Percentiles rank a stretch among this genome's conserved stretches.
phyloP scores from a whole-genome alignment of 2,888 invertebrate species.

The Cataglyphis altisquamis region DNA sequence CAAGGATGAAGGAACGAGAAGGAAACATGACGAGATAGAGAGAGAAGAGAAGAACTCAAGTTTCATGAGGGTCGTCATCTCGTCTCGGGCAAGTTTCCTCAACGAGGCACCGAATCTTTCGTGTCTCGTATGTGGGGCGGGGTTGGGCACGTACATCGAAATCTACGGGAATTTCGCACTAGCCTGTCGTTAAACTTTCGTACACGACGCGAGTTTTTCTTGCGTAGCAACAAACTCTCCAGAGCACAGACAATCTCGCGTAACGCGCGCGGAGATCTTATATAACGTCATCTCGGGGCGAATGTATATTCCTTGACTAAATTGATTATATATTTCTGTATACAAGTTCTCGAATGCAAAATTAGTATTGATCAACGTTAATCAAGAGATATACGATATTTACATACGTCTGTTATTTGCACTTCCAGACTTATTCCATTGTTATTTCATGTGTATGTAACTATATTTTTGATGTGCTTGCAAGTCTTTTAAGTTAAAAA shows the following conservation, averaged over 20 bases:
- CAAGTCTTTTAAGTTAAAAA: not conserved
- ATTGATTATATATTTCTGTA: not conserved
- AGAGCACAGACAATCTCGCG: slow-evolving; percentile 29
- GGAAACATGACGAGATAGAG: slow-evolving; percentile 42
- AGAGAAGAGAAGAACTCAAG: slow-evolving; percentile 60
- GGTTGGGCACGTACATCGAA: not conserved
- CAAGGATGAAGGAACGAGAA: slow-evolving; percentile 30
- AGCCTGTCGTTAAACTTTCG: slow-evolving; percentile 52
- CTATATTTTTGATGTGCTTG: not conserved
- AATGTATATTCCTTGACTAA: slow-evolving; percentile 3
- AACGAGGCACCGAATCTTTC: slow-evolving; percentile 71
- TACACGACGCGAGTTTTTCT: slow-evolving; percentile 55
- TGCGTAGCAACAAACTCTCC: not conserved
- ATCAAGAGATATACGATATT: not conserved
- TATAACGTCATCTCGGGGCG: slow-evolving; percentile 8
- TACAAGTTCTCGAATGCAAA: not conserved
- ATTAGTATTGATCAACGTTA: not conserved
- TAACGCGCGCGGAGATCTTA: slow-evolving; percentile 43
- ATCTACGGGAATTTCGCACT: slow-evolving; percentile 52
- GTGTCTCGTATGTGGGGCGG: slow-evolving; percentile 36
- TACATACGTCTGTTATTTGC: not conserved
- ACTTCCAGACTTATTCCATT: not conserved
- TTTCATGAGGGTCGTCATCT: slow-evolving; percentile 71
- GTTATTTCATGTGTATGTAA: not conserved
- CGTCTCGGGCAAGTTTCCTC: slow-evolving; percentile 69